These are phyloP conservation scores for Macrophya annulata DNA, from an alignment of 2,888 invertebrate genomes.

Conservation along the genomic window DNA sequence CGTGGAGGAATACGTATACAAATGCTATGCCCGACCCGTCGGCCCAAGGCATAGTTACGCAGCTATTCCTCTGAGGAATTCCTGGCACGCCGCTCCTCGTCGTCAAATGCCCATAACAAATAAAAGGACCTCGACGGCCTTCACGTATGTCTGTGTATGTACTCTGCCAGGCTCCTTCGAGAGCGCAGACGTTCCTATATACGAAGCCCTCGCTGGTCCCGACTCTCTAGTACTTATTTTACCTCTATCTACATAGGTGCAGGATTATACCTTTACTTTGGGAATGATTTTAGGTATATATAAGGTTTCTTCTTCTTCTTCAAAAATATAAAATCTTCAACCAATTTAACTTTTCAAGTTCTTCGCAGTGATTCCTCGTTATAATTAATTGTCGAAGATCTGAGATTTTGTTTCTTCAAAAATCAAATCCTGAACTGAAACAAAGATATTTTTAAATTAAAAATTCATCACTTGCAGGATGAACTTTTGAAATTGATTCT, in stretches of 20 bases:
- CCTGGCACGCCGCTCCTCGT: constrained; percentile 73
- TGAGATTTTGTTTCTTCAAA: background rate
- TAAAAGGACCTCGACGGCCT: constrained; percentile 75
- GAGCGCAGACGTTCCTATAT: background rate
- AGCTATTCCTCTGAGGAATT: constrained; percentile 76
- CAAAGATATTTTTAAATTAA: background rate
- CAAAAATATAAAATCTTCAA: background rate
- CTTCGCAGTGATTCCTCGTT: background rate
- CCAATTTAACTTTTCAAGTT: background rate
- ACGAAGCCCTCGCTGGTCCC: background rate
- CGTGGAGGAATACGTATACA: constrained; percentile 48
- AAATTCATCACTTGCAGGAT: background rate
- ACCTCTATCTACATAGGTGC: background rate
- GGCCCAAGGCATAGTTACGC: constrained; percentile 63
- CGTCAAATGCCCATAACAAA: constrained; percentile 76
- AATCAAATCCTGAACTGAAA: background rate
- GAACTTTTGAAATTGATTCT: background rate
- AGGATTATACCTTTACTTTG: background rate
- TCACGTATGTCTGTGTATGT: constrained; percentile 68
- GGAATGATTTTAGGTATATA: background rate
- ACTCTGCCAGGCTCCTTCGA: constrained; percentile 33
- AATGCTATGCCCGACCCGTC: constrained; percentile 11
- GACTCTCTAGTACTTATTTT: background rate
- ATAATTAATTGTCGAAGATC: too few relatives aligned
- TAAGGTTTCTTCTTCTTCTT: background rate